These are phyloP conservation scores for Dreissena polymorpha DNA, from an alignment of 1,140 invertebrate genomes.

Conservation along the genomic window DNA sequence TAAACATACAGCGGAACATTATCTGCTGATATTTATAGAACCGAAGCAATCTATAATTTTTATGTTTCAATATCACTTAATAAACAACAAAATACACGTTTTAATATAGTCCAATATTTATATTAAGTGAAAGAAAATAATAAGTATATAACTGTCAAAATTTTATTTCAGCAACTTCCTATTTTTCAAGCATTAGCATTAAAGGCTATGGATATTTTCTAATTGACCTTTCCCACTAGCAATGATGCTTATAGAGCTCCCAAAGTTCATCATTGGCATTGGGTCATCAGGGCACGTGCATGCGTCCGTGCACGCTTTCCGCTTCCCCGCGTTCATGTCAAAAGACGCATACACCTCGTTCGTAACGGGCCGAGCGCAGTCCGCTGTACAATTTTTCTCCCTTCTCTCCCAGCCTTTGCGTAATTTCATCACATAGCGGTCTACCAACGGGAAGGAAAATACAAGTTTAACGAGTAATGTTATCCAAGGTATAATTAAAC, in stretches of 20 bases:
- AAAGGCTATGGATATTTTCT: too few species aligned
- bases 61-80: too few species aligned
- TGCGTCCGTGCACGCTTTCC: neutral
- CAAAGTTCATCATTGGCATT: neutral
- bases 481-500: slow-evolving; percentile 65
- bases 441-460: slow-evolving; percentile 63
- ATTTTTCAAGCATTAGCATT: too few species aligned
- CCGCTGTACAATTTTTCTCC: slow-evolving; percentile 46
- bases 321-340: neutral
- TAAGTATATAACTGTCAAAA: too few species aligned
- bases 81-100: too few species aligned
- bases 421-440: slow-evolving; percentile 64
- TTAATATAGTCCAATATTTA: too few species aligned
- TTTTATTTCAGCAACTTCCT: too few species aligned
- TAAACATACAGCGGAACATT: too few species aligned
- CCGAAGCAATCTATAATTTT: too few species aligned
- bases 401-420: slow-evolving; percentile 68
- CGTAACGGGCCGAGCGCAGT: slow-evolving; percentile 39
- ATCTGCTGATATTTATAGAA: too few species aligned
- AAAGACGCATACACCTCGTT: slow-evolving; percentile 36
- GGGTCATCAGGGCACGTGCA: neutral
- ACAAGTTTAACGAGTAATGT: slow-evolving; percentile 67
- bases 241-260: neutral
- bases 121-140: too few species aligned
- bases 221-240: too few species aligned